Evolutionary conservation across 1,140 invertebrate genomes (phyloP), one percentile per base, ranked within the genome.

Genomic region (Centruroides vittatus): DNA sequence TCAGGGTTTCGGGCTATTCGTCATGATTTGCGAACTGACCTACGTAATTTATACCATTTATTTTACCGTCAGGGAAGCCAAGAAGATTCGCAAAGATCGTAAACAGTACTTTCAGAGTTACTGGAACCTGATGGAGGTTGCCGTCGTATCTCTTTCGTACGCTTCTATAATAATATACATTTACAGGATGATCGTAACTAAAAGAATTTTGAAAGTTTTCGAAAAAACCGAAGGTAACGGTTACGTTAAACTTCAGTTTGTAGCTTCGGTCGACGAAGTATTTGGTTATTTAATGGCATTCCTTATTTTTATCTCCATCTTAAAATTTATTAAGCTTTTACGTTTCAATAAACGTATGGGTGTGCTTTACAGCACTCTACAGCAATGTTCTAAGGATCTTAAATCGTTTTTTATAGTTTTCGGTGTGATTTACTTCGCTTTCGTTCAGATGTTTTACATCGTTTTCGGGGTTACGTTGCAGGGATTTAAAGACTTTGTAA

Each of bases 271-370:
- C 65, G 76, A 79, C 64, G 76, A 79, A 63, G 64, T 74, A 3
- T 79, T 75, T 61, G 73, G 74, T 53, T 76, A 71, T 56, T 65
- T 78, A 50, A 70, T 75, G 56, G 72, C 72, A 7, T 70, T 72
- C 58, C 72, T 78, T 3, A 76, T 78, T 12, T 79, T 78, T 64
- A 66, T 78, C 13, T 72, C 74, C 35, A 78, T 77, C n/a, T 66
- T 79, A 55, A 77, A 79, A 66, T 78, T 78, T 65, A 72, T 78
- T 47, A 76, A 77, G 64, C 67, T 78, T 11, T 69, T 79, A 36
- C 71, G 76, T 65, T 79, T 79, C 65, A 79, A 78, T 49, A 70
- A 70, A 46, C 58, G 68, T 47, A 71, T 71, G 70, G 71, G 70
- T 6, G 61, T 73, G 12, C 63, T 75, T 1, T 72, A 70, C 35